Evolutionary conservation across 92 coral and sea anemone genomes (phyloP).

Genomic region (Zoanthus sociatus): DNA sequence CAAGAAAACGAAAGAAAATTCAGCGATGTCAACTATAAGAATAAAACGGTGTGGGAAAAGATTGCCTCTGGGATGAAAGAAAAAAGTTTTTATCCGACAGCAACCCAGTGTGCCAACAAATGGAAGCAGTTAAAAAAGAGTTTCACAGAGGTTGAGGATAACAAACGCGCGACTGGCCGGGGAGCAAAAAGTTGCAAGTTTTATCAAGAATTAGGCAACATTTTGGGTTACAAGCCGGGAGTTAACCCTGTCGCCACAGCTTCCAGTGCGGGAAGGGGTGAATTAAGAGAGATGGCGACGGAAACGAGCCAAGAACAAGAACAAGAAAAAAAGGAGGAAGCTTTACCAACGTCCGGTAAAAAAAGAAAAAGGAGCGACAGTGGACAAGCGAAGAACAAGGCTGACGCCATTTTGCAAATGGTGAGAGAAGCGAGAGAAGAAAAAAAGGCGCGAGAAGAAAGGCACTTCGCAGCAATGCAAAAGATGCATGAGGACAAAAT

Average conservation of each 20-base stretch:
- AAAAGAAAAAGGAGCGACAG: conserved; percentile 48
- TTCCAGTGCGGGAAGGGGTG: background rate
- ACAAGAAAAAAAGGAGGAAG: background rate
- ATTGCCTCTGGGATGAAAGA: too few species aligned
- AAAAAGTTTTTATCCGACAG: too few species aligned
- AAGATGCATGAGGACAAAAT: conserved; percentile 49
- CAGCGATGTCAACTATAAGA: too few species aligned
- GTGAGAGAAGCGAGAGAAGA: conserved; percentile 18
- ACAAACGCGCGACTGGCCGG: background rate
- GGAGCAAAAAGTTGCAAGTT: conserved; percentile 29
- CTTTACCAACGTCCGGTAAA: background rate
- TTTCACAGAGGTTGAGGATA: too few species aligned
- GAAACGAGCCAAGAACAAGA: conserved; percentile 8
- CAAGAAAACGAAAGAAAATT: too few species aligned
- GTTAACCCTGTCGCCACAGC: conserved; percentile 41
- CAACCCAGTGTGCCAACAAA: too few species aligned
- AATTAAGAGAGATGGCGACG: conserved; percentile 8
- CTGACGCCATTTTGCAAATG: conserved; percentile 24
- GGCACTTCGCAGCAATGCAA: conserved; percentile 28
- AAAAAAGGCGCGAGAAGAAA: conserved; percentile 33
- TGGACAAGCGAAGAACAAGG: conserved; percentile 9
- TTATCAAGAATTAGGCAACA: conserved; percentile 33
- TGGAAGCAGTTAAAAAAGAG: too few species aligned
- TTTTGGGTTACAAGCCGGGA: conserved; percentile 35
- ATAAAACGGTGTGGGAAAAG: too few species aligned